These are phyloP conservation scores for Mus minutoides DNA, from an alignment of 2,797 vertebrate species.

Conservation along the genomic window DNA sequence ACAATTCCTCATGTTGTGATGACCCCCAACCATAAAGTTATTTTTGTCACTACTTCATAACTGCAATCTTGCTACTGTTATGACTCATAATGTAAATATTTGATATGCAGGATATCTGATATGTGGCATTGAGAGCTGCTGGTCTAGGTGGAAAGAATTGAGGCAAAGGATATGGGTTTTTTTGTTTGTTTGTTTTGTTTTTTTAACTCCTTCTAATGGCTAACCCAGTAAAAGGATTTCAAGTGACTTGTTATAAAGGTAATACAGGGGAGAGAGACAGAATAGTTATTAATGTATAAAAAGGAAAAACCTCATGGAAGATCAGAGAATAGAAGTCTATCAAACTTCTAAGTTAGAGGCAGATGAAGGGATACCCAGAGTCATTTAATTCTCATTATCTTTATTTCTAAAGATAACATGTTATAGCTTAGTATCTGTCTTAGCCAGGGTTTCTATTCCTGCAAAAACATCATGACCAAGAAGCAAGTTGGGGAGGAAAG, in stretches of 20 bases:
- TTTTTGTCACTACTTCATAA: background rate
- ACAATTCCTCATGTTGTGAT: background rate
- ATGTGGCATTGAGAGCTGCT: background rate
- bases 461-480: too few relatives aligned
- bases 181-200: background rate
- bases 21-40: background rate
- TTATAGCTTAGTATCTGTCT: background rate
- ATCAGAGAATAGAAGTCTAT: background rate
- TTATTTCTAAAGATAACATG: conserved; percentile 20
- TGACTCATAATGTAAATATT: background rate
- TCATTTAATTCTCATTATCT: conserved; percentile 17
- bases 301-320: background rate
- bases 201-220: background rate
- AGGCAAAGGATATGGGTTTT: background rate
- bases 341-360: background rate
- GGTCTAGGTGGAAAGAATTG: background rate
- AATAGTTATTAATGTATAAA: conserved; percentile 7
- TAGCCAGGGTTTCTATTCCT: too few relatives aligned
- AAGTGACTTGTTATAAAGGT: background rate
- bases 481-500: too few relatives aligned
- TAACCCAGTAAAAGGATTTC: background rate
- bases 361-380: background rate
- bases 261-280: background rate
- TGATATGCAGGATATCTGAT: background rate
- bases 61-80: background rate